Conservation (phyloP, 2,888 invertebrate species). For the Poecilobothrus nobilitatus region DNA sequence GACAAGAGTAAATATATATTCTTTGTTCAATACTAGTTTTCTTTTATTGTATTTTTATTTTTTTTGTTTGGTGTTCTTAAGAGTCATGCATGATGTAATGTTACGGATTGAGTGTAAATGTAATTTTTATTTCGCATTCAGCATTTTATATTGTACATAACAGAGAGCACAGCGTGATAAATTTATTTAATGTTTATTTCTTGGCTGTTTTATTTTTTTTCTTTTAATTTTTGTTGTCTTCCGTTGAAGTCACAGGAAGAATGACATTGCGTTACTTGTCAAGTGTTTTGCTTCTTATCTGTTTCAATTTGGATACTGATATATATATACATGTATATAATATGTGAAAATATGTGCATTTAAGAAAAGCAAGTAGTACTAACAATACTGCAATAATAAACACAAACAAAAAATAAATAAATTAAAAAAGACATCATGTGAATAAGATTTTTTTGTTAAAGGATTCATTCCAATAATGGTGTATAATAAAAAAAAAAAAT, state of each 20-base stretch:
- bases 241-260: not conserved
- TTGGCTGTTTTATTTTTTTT: no score
- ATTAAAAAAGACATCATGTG: not conserved
- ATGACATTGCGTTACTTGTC: not conserved
- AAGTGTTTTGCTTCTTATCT: not conserved
- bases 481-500: not conserved
- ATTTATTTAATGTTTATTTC: not conserved
- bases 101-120: not conserved
- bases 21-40: no score
- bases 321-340: not conserved
- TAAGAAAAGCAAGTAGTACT: no score
- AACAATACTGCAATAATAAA: not conserved
- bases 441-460: no score
- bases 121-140: not conserved
- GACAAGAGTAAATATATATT: no score
- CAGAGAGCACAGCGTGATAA: not conserved
- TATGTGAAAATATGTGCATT: not conserved
- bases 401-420: not conserved
- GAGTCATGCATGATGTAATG: no score
- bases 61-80: no score
- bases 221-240: no score
- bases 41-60: no score
- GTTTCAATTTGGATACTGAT: not conserved
- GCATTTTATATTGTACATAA: not conserved
- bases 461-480: not conserved